Base-by-base conservation (phyloP, 2,888 invertebrate genomes). In the Chaetogeoica ovagalla region DNA sequence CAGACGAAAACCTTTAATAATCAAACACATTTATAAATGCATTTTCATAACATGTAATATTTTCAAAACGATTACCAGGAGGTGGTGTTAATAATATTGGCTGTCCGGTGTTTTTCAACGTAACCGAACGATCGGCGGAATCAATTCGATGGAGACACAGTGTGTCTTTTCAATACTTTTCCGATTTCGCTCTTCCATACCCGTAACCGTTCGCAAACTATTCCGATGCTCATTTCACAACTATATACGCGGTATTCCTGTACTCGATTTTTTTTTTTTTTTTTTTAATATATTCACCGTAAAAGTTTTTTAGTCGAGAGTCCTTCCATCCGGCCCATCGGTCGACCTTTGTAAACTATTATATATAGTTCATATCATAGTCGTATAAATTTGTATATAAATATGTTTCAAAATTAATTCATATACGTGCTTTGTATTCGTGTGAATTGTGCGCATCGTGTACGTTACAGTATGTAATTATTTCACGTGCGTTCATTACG, bases 141-240 rank as follows among this genome's bases (percentile, higher is more conserved):
- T 65, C 74, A 55, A 74, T 74, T 74, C 55, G 74, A 21, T 65
- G 52, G 60, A 69, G n/a, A 63, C n/a, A 30, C 59, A 48, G 13
- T 48, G 77, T 77, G 77, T 21, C 15, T 23, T 55, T 13, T 13
- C 48, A 48, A 75, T 75, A 75, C 66, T 75, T 66, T 75, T 7
- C 57, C 66, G 66, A 66, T 75, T 66, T 66, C 43, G 55, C 57
- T 57, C 57, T 59, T 75, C 65, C n/a, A n/a, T 65, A 13, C 37
- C n/a, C 23, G 52, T 48, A 30, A 52, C 30, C 52, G 19, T 30
- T 59, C 52, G 7, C 11, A 74, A 74, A 74, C 74, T 65, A 65
- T 74, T 74, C 21, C 21, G 19, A 21, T 9, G 11, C 21, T 59
- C 21, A 43, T n/a, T 11, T 59, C 21, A n/a, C n/a, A 21, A 11